These are phyloP conservation scores for Perca fluviatilis DNA, from an alignment of 2,113 vertebrate species.

Conservation along the genomic window DNA sequence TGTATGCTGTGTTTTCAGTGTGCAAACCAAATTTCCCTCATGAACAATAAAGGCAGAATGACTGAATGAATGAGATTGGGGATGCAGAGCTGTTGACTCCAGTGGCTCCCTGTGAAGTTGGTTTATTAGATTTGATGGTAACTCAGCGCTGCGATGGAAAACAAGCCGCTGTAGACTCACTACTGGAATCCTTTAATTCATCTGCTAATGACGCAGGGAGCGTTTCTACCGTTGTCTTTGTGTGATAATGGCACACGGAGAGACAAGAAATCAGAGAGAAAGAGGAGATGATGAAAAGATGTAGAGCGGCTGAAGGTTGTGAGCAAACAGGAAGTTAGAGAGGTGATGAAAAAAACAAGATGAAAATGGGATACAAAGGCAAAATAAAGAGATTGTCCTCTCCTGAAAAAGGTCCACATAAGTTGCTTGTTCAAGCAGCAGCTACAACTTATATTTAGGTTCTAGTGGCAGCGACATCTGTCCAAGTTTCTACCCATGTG, in stretches of 20 bases:
- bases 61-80: slow-evolving; percentile 11
- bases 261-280: not conserved
- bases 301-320: not conserved
- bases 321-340: not conserved
- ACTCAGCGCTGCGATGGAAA: slow-evolving; percentile 7
- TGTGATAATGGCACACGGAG: not conserved
- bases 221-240: not conserved
- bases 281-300: not conserved
- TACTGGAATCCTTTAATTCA: slow-evolving; percentile 30
- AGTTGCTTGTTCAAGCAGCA: too few relatives aligned
- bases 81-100: not conserved
- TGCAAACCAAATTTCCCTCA: slow-evolving; percentile 61
- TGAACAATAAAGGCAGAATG: slow-evolving; percentile 42
- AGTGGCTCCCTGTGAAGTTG: slow-evolving; percentile 27
- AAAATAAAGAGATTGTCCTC: too few relatives aligned
- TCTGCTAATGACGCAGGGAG: slow-evolving; percentile 33
- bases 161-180: not conserved
- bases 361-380: too few relatives aligned
- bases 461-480: too few relatives aligned
- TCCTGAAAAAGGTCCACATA: too few relatives aligned
- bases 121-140: slow-evolving; percentile 58
- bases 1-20: not conserved
- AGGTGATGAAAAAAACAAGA: too few relatives aligned
- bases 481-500: too few relatives aligned
- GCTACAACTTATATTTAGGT: too few relatives aligned